These are phyloP conservation scores for Drosophila lacertosa DNA, from an alignment of 1,140 invertebrate genomes.

Conservation along the genomic window DNA sequence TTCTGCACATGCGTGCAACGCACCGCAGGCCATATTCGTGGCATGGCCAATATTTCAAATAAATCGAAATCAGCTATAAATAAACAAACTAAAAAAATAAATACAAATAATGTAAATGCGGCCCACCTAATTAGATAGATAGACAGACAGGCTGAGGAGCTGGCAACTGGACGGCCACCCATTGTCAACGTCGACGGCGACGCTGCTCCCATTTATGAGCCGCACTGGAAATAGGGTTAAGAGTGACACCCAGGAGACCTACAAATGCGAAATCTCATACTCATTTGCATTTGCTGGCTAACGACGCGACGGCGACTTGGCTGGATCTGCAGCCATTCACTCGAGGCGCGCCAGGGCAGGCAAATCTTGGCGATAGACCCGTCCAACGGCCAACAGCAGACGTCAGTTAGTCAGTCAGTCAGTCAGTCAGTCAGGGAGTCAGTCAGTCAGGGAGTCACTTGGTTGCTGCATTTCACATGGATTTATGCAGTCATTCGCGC, in stretches of 20 bases:
- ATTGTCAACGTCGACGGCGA: slow-evolving; percentile 35
- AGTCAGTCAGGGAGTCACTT: slow-evolving; percentile 26
- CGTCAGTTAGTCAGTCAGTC: slow-evolving; percentile 32
- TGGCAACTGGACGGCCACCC: slow-evolving; percentile 50
- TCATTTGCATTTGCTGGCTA: slow-evolving; percentile 72
- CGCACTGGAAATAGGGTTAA: slow-evolving; percentile 68
- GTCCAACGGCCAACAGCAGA: slow-evolving; percentile 4
- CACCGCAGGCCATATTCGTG: slow-evolving; percentile 8
- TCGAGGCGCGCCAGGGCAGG: slow-evolving; percentile 17
- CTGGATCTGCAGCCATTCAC: slow-evolving; percentile 24
- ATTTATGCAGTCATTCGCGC: slow-evolving; percentile 80
- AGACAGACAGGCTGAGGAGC: neutral
- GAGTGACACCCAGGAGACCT: slow-evolving; percentile 78
- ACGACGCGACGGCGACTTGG: slow-evolving; percentile 32
- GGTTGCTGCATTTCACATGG: slow-evolving; percentile 71
- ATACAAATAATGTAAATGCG: no score
- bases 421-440: slow-evolving; percentile 29
- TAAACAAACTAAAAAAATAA: slow-evolving; percentile 8
- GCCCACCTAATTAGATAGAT: slow-evolving; percentile 21
- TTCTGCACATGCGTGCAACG: slow-evolving; percentile 48
- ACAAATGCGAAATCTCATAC: slow-evolving; percentile 70
- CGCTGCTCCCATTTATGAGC: slow-evolving; percentile 69
- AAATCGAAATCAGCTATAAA: slow-evolving; percentile 8
- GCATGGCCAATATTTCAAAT: slow-evolving; percentile 6
- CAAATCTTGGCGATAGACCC: slow-evolving; percentile 36